Evolutionary conservation across 92 coral and sea anemone species (phyloP).

Genomic region (Epizoanthus ramosus): DNA sequence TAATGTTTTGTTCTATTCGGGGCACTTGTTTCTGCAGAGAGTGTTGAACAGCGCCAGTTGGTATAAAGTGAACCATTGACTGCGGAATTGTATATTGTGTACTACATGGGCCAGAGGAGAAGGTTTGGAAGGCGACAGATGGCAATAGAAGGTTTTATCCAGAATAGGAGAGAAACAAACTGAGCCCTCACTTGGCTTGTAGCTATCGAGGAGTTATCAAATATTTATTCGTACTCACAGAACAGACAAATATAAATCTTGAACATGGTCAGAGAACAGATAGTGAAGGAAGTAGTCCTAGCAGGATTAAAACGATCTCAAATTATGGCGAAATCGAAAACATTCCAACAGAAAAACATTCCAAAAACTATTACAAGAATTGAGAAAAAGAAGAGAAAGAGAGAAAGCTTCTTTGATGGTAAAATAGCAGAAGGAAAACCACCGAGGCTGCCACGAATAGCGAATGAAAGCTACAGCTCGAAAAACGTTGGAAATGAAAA

Average conservation of each 20-base stretch:
- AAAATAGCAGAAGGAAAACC: neutral
- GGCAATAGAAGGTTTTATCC: too few relatives aligned
- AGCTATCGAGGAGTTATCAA: neutral
- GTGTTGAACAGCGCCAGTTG: too few relatives aligned
- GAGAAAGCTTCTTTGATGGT: neutral
- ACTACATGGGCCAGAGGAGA: too few relatives aligned
- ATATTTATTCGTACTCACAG: neutral
- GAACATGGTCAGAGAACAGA: neutral
- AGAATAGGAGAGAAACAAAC: too few relatives aligned
- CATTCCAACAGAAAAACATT: neutral
- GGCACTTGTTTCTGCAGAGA: too few relatives aligned
- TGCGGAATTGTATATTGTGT: too few relatives aligned
- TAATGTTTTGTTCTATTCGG: too few relatives aligned
- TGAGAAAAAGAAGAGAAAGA: neutral
- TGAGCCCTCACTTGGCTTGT: neutral
- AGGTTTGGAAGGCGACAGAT: too few relatives aligned
- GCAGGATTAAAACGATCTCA: constrained; percentile 12
- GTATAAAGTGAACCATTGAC: too few relatives aligned
- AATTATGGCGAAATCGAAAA: neutral
- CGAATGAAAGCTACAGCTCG: neutral
- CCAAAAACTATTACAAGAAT: neutral
- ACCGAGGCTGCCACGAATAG: neutral
- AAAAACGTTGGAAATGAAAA: neutral
- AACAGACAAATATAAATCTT: neutral
- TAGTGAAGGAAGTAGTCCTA: neutral